Evolutionary conservation across 2,113 vertebrate species (phyloP).

Genomic region (Accipiter cooperii): DNA sequence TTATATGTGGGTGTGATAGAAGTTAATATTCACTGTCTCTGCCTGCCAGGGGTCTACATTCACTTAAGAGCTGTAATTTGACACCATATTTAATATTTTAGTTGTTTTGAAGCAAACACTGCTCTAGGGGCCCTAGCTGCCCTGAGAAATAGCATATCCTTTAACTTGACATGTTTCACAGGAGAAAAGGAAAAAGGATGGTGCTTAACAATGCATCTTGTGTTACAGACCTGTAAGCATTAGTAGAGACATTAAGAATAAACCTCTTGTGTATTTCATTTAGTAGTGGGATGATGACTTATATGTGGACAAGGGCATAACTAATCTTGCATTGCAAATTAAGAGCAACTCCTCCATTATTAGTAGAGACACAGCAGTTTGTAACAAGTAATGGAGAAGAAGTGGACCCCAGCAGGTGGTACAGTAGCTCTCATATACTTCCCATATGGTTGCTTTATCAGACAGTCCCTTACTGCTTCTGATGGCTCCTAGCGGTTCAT

Average conservation of each 20-base stretch:
- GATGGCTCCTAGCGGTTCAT: neutral
- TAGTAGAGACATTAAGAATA: neutral
- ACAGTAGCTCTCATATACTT: neutral
- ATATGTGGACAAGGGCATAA: neutral
- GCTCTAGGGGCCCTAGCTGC: neutral
- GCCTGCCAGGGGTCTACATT: neutral
- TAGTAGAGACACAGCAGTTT: neutral
- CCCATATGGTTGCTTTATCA: neutral
- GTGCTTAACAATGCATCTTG: neutral
- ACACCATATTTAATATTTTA: neutral
- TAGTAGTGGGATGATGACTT: neutral
- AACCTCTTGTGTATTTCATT: neutral
- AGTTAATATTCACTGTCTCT: conserved; percentile 16
- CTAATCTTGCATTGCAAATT: neutral
- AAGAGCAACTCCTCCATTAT: neutral
- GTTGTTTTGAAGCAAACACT: neutral
- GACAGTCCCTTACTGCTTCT: neutral
- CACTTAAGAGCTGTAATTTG: neutral
- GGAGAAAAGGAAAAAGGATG: neutral
- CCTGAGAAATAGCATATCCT: neutral
- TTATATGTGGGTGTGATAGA: conserved; percentile 9
- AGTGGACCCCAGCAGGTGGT: neutral
- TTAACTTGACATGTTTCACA: neutral
- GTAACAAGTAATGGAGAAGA: neutral
- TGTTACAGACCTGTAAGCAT: neutral